phyloP scores from a whole-genome alignment of 2,888 invertebrate genomes.

The Sarcophaga caerulescens region DNA sequence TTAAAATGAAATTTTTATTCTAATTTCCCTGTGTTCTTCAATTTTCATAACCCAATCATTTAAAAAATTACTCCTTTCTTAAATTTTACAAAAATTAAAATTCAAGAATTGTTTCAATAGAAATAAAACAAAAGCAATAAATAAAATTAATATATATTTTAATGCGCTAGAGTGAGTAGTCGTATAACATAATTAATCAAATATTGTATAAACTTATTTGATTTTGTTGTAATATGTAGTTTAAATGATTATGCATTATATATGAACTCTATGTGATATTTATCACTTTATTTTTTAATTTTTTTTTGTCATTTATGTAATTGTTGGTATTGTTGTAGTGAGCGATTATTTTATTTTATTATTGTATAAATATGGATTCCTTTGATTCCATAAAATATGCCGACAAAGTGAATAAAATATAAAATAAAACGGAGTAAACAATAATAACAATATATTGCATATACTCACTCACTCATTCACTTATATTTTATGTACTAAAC shows the following conservation, averaged over 20 bases:
- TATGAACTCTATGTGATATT: slow-evolving; percentile 26
- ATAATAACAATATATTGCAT: background rate
- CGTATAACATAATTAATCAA: slow-evolving; percentile 43
- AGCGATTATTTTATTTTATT: no score
- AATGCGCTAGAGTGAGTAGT: slow-evolving; percentile 7
- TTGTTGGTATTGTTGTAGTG: slow-evolving; percentile 14
- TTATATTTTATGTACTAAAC: slow-evolving; percentile 55
- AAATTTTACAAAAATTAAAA: no score
- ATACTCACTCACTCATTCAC: no score
- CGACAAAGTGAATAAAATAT: slow-evolving; percentile 72
- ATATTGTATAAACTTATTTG: background rate
- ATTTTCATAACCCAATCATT: no score
- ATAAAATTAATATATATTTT: no score
- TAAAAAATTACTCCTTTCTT: no score
- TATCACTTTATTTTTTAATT: slow-evolving; percentile 32
- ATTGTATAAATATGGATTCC: slow-evolving; percentile 50
- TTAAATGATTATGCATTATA: slow-evolving; percentile 4
- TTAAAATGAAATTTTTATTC: no score
- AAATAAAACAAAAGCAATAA: no score
- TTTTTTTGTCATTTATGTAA: slow-evolving; percentile 37
- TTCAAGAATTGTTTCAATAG: no score
- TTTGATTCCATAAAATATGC: slow-evolving; percentile 62
- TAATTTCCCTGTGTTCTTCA: no score
- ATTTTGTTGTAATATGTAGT: slow-evolving; percentile 1
- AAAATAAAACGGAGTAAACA: slow-evolving; percentile 69